Evolutionary conservation across 2,113 vertebrate genomes (phyloP), one percentile per base, ranked within the genome.

Genomic region (Mionectes macconnelli): DNA sequence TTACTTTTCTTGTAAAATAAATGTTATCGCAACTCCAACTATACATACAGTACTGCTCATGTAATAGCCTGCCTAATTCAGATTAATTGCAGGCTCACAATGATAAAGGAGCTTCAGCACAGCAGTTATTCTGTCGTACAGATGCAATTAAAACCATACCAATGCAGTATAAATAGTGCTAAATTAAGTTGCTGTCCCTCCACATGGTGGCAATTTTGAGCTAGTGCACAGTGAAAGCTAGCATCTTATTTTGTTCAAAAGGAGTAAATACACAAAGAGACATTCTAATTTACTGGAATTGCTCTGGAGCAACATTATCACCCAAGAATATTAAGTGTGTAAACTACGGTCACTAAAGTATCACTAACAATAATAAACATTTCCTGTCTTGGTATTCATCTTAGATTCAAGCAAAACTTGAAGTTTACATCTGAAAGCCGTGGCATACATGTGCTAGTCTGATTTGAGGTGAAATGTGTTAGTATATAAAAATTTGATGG

Each of bases 161-260:
- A 95, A 33, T 89, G 31, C 35, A 49, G 10, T 83, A 92, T 69
- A 94, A 93, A 79, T 96, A 73, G 57, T 94, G 27, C 39, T 84
- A 90, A 84, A 86, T 91, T 87, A 94, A 94, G 73, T 92, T 81
- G 83, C 84, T 95, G 89, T 97, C 91, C 52, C 60, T 97, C 97
- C 97, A 97, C 97, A 95, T 94, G 97, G 97, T 98, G 97, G 97
- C 98, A 97, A 97, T 96, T 98, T 97, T 98, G 97, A 98, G 97
- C 97, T 96, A 92, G 87, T 91, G 72, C 92, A 87, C 67, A 89
- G 80, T 76, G 92, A 93, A 69, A 97, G 44, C 35, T 40, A 35
- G 53, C 49, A 6, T 83, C 72, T 78, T 93, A 42, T 55, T 95
- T 96, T 86, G 91, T 91, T 80, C 59, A 60, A 68, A 60, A 96